Conservation (phyloP, 2,888 invertebrate species). For the Glaucopsyche alexis region DNA sequence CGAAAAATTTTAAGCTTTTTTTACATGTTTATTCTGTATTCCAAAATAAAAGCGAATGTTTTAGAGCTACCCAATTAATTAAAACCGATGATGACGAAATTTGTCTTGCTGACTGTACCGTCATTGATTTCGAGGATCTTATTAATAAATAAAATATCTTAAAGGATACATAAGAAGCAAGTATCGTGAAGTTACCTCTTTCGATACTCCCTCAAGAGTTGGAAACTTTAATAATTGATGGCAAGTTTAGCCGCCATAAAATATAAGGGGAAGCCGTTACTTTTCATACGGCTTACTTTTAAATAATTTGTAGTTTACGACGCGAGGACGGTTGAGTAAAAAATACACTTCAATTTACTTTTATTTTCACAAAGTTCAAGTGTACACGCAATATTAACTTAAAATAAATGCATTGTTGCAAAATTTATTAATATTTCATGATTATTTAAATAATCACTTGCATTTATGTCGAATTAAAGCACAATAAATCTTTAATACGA, state of each 20-base stretch:
- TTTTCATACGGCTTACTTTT: slow-evolving; percentile 68
- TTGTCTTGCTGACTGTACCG: neutral
- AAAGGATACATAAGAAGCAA: slow-evolving; percentile 36
- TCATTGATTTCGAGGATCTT: neutral
- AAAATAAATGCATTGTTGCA: neutral
- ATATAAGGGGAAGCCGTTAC: slow-evolving; percentile 65
- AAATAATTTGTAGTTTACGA: slow-evolving; percentile 31
- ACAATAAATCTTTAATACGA: neutral
- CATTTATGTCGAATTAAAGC: neutral
- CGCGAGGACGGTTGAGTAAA: slow-evolving; percentile 26
- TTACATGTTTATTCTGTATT: neutral
- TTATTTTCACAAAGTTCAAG: slow-evolving; percentile 21
- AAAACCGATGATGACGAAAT: too few species aligned
- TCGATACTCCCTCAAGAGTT: slow-evolving; percentile 58
- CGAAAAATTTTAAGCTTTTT: neutral
- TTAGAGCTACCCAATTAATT: too few species aligned
- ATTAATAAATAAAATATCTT: neutral
- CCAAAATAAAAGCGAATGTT: neutral
- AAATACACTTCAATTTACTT: slow-evolving; percentile 24
- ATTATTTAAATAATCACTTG: neutral
- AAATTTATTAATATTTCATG: neutral
- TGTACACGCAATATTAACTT: neutral
- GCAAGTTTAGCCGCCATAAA: slow-evolving; percentile 74
- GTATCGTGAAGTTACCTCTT: slow-evolving; percentile 54
- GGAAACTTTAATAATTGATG: slow-evolving; percentile 77